These are phyloP conservation scores for Lordiphosa clarofinis DNA, from an alignment of 1,140 invertebrate species.

Conservation along the genomic window DNA sequence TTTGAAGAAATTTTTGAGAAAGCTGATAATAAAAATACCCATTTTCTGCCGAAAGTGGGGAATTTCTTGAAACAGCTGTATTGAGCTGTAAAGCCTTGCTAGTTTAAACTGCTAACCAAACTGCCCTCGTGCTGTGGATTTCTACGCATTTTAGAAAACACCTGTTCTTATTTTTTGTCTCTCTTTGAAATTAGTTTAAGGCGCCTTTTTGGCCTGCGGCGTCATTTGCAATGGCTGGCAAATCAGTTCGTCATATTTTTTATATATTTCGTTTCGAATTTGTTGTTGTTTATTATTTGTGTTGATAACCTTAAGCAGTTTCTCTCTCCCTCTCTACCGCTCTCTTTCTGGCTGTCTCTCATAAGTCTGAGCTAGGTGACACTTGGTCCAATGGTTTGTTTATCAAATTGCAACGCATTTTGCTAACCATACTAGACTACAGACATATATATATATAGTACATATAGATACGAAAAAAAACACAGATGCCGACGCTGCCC, in stretches of 20 bases:
- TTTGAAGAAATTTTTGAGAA: too few relatives aligned
- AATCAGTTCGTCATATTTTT: constrained; percentile 39
- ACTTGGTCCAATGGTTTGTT: constrained; percentile 32
- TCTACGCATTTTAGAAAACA: too few relatives aligned
- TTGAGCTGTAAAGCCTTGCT: too few relatives aligned
- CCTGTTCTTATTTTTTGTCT: too few relatives aligned
- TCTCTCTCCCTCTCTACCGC: constrained; percentile 14
- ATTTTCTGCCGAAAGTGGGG: too few relatives aligned
- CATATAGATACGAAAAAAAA: constrained; percentile 23
- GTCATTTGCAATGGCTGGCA: constrained; percentile 44
- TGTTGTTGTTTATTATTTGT: constrained; percentile 47
- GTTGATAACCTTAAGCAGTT: constrained; percentile 54
- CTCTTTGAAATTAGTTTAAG: constrained; percentile 5
- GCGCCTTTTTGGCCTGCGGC: constrained; percentile 13
- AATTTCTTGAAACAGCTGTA: too few relatives aligned
- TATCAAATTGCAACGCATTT: constrained; percentile 49
- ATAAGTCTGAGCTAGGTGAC: constrained; percentile 43
- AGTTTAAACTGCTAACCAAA: too few relatives aligned
- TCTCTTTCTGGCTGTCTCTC: constrained; percentile 13
- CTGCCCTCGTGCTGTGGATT: too few relatives aligned
- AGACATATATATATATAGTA: constrained; percentile 1
- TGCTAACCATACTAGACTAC: constrained; percentile 4
- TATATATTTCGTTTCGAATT: constrained; percentile 26
- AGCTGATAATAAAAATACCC: too few relatives aligned
- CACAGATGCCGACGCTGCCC: constrained; percentile 28